Evolutionary conservation across 2,888 invertebrate species (phyloP).

Genomic region (Ptychoptera albimana): DNA sequence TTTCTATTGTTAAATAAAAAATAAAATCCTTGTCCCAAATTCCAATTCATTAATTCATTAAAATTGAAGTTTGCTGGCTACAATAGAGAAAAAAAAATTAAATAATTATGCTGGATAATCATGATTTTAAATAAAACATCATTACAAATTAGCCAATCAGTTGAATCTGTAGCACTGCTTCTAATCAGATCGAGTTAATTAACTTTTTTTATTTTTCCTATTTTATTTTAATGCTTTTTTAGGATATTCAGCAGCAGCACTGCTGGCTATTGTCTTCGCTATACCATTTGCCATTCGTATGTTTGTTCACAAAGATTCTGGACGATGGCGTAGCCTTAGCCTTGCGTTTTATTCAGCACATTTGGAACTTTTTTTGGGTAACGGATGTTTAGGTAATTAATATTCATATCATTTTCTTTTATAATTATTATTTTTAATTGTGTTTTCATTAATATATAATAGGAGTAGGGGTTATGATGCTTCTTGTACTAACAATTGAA

Average conservation of each 20-base stretch:
- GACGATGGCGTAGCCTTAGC: conserved; percentile 44
- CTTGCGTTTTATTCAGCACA: conserved; percentile 55
- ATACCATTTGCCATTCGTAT: conserved; percentile 51
- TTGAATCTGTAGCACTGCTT: too few relatives aligned
- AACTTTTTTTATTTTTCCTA: background rate
- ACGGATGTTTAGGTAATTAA: conserved; percentile 44
- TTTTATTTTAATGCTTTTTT: too few relatives aligned
- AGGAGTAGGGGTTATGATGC: conserved; percentile 62
- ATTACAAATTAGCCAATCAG: too few relatives aligned
- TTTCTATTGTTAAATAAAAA: too few relatives aligned
- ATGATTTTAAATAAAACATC: too few relatives aligned
- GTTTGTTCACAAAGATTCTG: conserved; percentile 45
- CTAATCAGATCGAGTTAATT: too few relatives aligned
- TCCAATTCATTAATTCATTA: too few relatives aligned
- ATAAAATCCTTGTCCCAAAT: too few relatives aligned
- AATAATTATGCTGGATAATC: too few relatives aligned
- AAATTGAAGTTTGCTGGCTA: too few relatives aligned
- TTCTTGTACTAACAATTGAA: conserved; percentile 55
- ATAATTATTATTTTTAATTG: background rate
- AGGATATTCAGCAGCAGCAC: conserved; percentile 64
- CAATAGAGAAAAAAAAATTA: too few relatives aligned
- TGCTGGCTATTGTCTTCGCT: conserved; percentile 52
- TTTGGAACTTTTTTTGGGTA: conserved; percentile 53
- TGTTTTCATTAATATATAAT: background rate
- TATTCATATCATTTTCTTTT: background rate